These are phyloP conservation scores for Epizoanthus rinbou DNA, from an alignment of 92 coral and sea anemone species.

Conservation along the genomic window DNA sequence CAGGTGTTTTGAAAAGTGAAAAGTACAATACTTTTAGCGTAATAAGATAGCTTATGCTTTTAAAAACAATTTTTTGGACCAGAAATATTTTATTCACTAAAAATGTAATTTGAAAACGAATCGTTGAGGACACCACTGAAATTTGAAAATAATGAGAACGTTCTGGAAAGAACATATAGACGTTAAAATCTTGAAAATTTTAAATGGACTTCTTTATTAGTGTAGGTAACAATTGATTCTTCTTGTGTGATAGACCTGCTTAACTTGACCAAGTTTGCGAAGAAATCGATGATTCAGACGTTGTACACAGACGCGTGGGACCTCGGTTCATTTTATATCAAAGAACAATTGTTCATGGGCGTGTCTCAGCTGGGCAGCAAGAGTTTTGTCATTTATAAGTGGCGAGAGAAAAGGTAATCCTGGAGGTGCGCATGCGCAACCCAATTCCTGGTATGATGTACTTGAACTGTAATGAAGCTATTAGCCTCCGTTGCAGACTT, in stretches of 20 bases:
- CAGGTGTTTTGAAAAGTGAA: too few species aligned
- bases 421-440: constrained; percentile 1
- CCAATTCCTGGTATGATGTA: not conserved
- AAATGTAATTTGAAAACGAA: too few species aligned
- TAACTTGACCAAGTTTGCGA: constrained; percentile 93
- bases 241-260: constrained; percentile 52
- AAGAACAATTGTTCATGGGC: constrained; percentile 79
- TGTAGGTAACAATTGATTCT: not conserved
- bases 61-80: too few species aligned
- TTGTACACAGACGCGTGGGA: constrained; percentile 98
- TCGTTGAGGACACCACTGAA: too few species aligned
- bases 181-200: too few species aligned
- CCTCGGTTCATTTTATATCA: constrained; percentile 81
- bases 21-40: too few species aligned
- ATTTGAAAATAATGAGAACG: too few species aligned
- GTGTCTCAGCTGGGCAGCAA: constrained; percentile 91
- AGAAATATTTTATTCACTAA: too few species aligned
- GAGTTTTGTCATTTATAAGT: constrained; percentile 87
- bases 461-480: not conserved
- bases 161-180: too few species aligned
- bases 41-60: too few species aligned
- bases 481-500: too few species aligned
- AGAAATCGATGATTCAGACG: constrained; percentile 91
- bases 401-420: constrained; percentile 48
- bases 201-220: too few species aligned